Evolutionary conservation across 2,888 invertebrate species (phyloP).

Genomic region (Lycaena phlaeas): DNA sequence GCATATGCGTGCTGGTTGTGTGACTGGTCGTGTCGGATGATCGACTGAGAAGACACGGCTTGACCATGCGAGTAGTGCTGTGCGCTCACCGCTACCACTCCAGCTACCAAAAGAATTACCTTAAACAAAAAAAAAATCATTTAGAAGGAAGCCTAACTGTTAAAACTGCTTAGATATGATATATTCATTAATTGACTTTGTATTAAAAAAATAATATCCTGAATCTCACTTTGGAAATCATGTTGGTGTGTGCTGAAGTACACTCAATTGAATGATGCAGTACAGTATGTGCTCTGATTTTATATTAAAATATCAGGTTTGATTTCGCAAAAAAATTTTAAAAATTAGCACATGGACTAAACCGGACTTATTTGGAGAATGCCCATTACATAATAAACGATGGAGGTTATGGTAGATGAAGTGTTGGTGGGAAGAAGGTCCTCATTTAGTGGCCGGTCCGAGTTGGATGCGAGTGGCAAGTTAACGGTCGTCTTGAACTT

Average conservation of each 20-base stretch:
- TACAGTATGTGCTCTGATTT: neutral
- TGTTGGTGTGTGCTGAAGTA: neutral
- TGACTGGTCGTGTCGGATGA: conserved; percentile 19
- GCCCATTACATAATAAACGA: too few species aligned
- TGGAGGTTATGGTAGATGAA: too few species aligned
- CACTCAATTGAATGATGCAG: conserved; percentile 5
- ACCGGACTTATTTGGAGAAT: neutral
- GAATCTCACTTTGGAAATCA: conserved; percentile 28
- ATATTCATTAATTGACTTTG: too few species aligned
- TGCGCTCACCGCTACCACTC: conserved; percentile 25
- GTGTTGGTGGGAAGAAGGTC: too few species aligned
- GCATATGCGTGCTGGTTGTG: conserved; percentile 17
- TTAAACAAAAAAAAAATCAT: conserved; percentile 1
- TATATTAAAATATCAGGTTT: conserved; percentile 2
- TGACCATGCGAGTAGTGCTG: conserved; percentile 28
- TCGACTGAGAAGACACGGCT: conserved; percentile 21
- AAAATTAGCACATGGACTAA: too few species aligned
- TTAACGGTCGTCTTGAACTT: too few species aligned
- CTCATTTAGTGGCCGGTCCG: too few species aligned
- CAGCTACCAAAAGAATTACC: conserved; percentile 17
- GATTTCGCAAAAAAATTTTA: neutral
- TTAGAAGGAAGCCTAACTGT: too few species aligned
- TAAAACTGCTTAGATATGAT: too few species aligned
- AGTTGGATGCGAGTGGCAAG: too few species aligned
- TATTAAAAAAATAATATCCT: too few species aligned